These are phyloP conservation scores for Zelostemma sp. DNA, from an alignment of 1,140 invertebrate species.

Conservation along the genomic window DNA sequence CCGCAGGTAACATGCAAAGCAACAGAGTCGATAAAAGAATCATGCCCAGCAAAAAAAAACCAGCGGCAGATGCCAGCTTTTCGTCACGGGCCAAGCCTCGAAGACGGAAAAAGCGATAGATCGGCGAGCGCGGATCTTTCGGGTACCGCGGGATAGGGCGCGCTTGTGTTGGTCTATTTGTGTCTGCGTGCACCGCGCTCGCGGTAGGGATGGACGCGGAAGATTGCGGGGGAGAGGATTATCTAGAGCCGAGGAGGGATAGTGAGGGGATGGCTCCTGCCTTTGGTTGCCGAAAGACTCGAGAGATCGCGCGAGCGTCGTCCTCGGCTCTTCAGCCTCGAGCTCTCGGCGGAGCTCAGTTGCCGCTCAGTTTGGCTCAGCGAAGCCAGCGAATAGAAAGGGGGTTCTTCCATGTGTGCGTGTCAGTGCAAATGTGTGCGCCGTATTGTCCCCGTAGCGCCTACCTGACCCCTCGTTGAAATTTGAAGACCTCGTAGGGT, in stretches of 20 bases:
- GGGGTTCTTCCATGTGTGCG: slow-evolving; percentile 57
- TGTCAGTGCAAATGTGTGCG: slow-evolving; percentile 55
- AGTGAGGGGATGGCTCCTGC: slow-evolving; percentile 46
- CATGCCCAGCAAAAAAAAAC: no score
- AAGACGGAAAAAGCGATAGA: slow-evolving; percentile 38
- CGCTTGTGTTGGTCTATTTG: slow-evolving; percentile 44
- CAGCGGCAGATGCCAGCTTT: slow-evolving; percentile 18
- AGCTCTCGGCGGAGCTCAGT: slow-evolving; percentile 65
- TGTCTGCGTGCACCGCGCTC: slow-evolving; percentile 30
- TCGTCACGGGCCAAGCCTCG: slow-evolving; percentile 20
- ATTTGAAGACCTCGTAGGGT: slow-evolving; percentile 35
- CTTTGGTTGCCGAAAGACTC: slow-evolving; percentile 55
- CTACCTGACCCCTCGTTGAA: slow-evolving; percentile 45
- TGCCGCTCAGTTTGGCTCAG: slow-evolving; percentile 70
- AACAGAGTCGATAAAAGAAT: no score
- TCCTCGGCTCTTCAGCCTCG: slow-evolving; percentile 57
- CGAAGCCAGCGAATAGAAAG: slow-evolving; percentile 67
- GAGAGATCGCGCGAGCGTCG: slow-evolving; percentile 65
- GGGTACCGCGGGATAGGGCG: slow-evolving; percentile 31
- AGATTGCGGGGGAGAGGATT: slow-evolving; percentile 30
- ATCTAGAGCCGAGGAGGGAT: slow-evolving; percentile 44
- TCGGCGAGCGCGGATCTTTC: slow-evolving; percentile 11
- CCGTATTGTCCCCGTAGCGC: slow-evolving; percentile 35
- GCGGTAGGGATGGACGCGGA: slow-evolving; percentile 30
- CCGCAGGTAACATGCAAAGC: no score